These are phyloP conservation scores for Cepaea hortensis DNA, from an alignment of 2,888 invertebrate genomes.

Conservation along the genomic window DNA sequence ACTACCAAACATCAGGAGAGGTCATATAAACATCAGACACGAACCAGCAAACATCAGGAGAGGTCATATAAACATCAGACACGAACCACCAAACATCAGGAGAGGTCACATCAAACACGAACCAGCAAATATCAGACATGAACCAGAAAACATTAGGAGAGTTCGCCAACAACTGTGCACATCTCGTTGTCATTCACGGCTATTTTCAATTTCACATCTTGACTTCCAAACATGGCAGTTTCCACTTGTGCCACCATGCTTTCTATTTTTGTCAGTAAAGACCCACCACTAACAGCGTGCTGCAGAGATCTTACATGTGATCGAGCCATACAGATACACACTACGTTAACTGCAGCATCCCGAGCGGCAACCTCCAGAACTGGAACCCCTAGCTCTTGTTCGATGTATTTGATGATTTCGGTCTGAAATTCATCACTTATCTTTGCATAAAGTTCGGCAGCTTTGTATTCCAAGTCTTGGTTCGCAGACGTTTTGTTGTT, in stretches of 20 bases:
- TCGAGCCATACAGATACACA: slow-evolving; percentile 69
- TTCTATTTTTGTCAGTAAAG: slow-evolving; percentile 56
- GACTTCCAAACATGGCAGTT: slow-evolving; percentile 53
- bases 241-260: slow-evolving; percentile 34
- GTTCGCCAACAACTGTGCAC: slow-evolving; percentile 33
- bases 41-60: too few species aligned
- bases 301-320: slow-evolving; percentile 50
- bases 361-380: slow-evolving; percentile 65
- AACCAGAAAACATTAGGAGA: too few species aligned
- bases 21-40: too few species aligned
- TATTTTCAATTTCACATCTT: too few species aligned
- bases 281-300: slow-evolving; percentile 62
- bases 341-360: slow-evolving; percentile 62
- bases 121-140: too few species aligned
- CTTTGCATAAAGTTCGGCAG: slow-evolving; percentile 52
- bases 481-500: too few species aligned
- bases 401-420: slow-evolving; percentile 71
- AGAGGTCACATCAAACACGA: too few species aligned
- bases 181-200: too few species aligned
- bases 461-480: too few species aligned
- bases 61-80: too few species aligned
- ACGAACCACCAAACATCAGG: too few species aligned
- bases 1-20: too few species aligned
- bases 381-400: slow-evolving; percentile 71
- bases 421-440: slow-evolving; percentile 62